Conservation (phyloP, 2,113 vertebrate species). For the Copsychus sechellarum region DNA sequence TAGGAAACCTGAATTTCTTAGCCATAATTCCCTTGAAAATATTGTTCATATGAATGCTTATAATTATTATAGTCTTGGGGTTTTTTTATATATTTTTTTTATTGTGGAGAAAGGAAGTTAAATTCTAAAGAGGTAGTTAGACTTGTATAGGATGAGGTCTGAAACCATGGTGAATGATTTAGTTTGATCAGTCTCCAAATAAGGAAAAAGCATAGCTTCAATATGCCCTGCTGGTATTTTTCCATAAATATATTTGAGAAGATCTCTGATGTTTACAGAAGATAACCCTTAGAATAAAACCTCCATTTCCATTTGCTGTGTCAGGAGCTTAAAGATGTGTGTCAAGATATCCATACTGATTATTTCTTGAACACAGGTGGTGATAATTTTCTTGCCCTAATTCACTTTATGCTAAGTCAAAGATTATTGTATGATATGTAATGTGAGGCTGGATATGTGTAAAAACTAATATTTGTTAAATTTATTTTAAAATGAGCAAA, state of each 20-base stretch:
- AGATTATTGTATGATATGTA: neutral
- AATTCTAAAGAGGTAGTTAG: neutral
- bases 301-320: neutral
- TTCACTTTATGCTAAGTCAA: neutral
- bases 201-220: neutral
- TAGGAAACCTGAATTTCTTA: neutral
- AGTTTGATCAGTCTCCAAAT: neutral
- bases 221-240: neutral
- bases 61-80: neutral
- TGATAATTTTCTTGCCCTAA: neutral
- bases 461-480: neutral
- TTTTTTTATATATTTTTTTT: neutral
- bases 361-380: neutral
- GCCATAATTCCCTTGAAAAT: neutral
- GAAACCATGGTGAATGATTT: neutral
- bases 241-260: neutral
- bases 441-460: neutral
- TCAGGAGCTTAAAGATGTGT: neutral
- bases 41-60: neutral
- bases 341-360: neutral
- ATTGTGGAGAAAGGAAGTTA: neutral
- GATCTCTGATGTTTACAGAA: neutral
- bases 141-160: neutral
- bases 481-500: neutral
- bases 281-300: neutral